Base-by-base conservation (phyloP, 1,140 invertebrate species). In the Ostrea denselamellosa region DNA sequence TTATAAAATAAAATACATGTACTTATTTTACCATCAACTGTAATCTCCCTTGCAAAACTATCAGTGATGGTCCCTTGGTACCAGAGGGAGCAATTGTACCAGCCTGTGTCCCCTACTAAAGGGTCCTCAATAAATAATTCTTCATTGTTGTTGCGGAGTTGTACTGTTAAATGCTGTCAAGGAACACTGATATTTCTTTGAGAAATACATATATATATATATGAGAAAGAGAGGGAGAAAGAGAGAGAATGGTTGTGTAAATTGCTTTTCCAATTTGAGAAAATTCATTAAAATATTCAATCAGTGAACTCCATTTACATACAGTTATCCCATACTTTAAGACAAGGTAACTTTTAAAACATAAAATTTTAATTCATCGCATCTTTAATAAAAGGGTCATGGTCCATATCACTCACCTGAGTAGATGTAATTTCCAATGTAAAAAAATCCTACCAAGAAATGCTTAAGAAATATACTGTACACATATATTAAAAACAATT, bases 81-180 rank as follows among this genome's bases (percentile, higher is more conserved):
- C 68, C 68, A 77, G 68, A 77, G 68, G 68, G 68, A 77, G 68
- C 68, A 77, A 34, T 77, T 77, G 68, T 77, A 77, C 68, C 68
- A 77, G 14, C 68, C 68, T 25, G 1, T 77, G 25, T 77, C 68
- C 28, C 14, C 17, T 8, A 34, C 12, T 34, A 34, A 34, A 28
- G 68, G 68, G 68, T 77, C 68, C 0, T 25, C 28, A 77, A 77
- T 77, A 8, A 77, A 77, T 3, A 77, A 34, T 25, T 34, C 25
- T 34, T 77, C 68, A 77, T 77, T 25, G 9, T 17, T 34, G 28
- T 28, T 77, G 10, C 9, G 68, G 22, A 77, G 28, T 34, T 77
- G 22, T 9, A 77, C 25, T 77, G 68, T 77, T 2, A 77, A 77
- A 14, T 34, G 25, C 28, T 25, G 28, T 77, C 28, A 77, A 77